These are phyloP conservation scores for Chondrosia reniformis DNA, from an alignment of 37 sponge, comb jelly and placozoan genomes.

Conservation along the genomic window DNA sequence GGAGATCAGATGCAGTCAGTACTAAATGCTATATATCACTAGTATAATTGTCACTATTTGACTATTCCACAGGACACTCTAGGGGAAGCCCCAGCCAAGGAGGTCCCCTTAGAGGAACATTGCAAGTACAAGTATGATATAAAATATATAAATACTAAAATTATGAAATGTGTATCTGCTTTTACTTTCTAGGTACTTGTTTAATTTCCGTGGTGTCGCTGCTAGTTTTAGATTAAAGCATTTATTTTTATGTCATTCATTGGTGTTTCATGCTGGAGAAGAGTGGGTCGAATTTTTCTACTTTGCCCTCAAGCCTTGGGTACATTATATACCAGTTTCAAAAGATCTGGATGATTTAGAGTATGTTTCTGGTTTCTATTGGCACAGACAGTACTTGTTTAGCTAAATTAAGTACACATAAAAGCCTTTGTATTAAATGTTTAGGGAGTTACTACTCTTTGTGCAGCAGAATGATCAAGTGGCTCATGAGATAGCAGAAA, in stretches of 20 bases:
- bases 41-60: neutral
- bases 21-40: neutral
- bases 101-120: constrained; percentile 75
- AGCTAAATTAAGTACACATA: too few relatives aligned
- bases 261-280: constrained; percentile 85
- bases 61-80: constrained; percentile 69
- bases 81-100: constrained; percentile 54
- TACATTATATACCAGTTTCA: constrained; percentile 78
- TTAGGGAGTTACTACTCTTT: constrained; percentile 74
- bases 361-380: constrained; percentile 21
- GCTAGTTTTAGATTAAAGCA: constrained; percentile 89
- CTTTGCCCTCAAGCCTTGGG: constrained; percentile 73
- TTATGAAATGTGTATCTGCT: neutral
- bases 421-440: constrained; percentile 9
- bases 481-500: constrained; percentile 64
- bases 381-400: neutral
- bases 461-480: constrained; percentile 59
- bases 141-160: neutral
- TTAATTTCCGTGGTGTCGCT: constrained; percentile 90
- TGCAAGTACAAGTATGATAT: constrained; percentile 77
- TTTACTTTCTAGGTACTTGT: constrained; percentile 57
- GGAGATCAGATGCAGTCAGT: constrained; percentile 71
- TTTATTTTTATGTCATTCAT: constrained; percentile 80
- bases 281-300: constrained; percentile 94
- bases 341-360: constrained; percentile 40